phyloP scores from a whole-genome alignment of 2,113 vertebrate species.

The Ibidorhyncha struthersii region DNA sequence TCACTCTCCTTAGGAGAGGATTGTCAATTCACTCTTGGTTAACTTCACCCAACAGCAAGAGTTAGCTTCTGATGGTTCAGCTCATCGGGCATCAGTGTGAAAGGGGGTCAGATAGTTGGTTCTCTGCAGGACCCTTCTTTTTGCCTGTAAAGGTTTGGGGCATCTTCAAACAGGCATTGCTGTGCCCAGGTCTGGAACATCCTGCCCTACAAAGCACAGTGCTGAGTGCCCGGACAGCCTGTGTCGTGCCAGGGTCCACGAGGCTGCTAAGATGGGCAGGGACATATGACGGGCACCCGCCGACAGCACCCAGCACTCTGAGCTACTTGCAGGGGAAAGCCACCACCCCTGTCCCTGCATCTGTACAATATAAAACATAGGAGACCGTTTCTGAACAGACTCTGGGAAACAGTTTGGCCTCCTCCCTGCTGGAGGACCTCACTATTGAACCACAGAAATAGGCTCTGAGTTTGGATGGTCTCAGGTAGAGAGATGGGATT shows the following conservation, averaged over 20 bases:
- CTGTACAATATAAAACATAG: not conserved
- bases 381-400: not conserved
- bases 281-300: accelerated
- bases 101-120: not conserved
- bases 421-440: not conserved
- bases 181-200: not conserved
- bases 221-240: accelerated
- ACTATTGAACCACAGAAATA: not conserved
- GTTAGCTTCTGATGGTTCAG: not conserved
- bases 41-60: not conserved
- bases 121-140: not conserved
- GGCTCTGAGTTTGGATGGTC: not conserved
- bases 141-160: not conserved
- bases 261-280: not conserved
- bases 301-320: accelerated
- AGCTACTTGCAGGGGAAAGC: not conserved
- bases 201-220: accelerated
- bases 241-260: accelerated
- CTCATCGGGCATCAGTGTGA: accelerated
- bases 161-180: not conserved
- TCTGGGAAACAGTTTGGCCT: not conserved
- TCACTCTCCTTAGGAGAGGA: not conserved
- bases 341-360: not conserved
- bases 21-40: not conserved
- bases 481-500: not conserved